These are phyloP conservation scores for Taenaris catops DNA, from an alignment of 2,888 invertebrate species.

Conservation along the genomic window DNA sequence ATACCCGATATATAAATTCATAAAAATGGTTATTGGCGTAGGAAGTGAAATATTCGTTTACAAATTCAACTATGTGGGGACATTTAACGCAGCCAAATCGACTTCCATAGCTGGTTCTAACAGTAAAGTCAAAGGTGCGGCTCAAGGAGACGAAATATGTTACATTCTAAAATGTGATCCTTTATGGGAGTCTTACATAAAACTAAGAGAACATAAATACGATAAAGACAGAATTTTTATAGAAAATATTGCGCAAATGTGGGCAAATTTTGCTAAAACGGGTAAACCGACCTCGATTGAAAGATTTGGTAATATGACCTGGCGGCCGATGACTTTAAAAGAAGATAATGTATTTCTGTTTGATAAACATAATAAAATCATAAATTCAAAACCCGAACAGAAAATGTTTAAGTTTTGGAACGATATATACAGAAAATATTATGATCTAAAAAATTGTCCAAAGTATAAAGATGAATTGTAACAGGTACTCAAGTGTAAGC, in stretches of 20 bases:
- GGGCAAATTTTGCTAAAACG: conserved; percentile 73
- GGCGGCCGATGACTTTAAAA: conserved; percentile 45
- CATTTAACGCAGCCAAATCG: conserved; percentile 53
- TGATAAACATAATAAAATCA: conserved; percentile 38
- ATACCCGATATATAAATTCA: conserved; percentile 63
- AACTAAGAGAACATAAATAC: conserved; percentile 33
- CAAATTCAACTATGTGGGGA: conserved; percentile 67
- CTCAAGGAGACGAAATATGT: conserved; percentile 69
- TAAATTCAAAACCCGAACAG: conserved; percentile 38
- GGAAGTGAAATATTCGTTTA: conserved; percentile 50
- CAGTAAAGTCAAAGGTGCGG: conserved; percentile 54
- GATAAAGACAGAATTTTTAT: conserved; percentile 53
- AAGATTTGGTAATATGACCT: conserved; percentile 34
- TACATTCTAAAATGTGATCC: conserved; percentile 69
- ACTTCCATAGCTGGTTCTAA: conserved; percentile 41
- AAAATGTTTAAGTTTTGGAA: conserved; percentile 56
- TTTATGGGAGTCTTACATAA: conserved; percentile 49
- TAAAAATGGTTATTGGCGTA: conserved; percentile 37
- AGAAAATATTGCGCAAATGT: conserved; percentile 53
- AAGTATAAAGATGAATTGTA: conserved; percentile 49
- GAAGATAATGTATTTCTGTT: conserved; percentile 43
- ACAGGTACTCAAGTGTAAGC: too few species aligned
- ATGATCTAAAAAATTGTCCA: conserved; percentile 37
- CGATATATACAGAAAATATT: conserved; percentile 46
- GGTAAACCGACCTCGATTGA: conserved; percentile 49